These are phyloP conservation scores for Pygocentrus nattereri DNA, from an alignment of 2,797 vertebrate species.

Conservation along the genomic window DNA sequence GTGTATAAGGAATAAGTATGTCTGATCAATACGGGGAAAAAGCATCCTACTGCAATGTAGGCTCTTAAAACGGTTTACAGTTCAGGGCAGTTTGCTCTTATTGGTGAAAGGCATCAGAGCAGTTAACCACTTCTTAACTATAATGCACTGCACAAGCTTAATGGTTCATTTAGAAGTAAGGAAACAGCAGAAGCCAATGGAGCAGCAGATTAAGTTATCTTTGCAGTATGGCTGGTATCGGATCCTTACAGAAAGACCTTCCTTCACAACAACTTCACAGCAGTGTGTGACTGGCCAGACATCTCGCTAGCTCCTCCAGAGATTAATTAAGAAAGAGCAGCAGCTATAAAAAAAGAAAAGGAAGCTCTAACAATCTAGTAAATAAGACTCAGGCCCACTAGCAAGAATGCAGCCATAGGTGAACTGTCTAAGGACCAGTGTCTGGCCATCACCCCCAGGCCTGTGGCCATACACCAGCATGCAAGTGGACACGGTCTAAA, in stretches of 20 bases:
- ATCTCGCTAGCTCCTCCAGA: conserved; percentile 66
- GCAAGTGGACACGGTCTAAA: background rate
- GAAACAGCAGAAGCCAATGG: background rate
- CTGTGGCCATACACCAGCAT: background rate
- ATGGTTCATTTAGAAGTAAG: background rate
- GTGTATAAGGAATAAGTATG: conserved; percentile 17
- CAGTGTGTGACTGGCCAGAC: conserved; percentile 1
- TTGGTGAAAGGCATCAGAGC: conserved; percentile 4
- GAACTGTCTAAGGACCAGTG: conserved; percentile 15
- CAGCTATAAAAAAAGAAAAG: conserved; percentile 58
- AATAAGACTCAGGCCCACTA: conserved; percentile 53
- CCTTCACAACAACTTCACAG: background rate
- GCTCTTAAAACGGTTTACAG: background rate
- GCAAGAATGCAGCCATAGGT: conserved; percentile 49
- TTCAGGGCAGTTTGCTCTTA: conserved; percentile 11
- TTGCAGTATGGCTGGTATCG: background rate
- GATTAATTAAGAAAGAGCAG: conserved; percentile 72
- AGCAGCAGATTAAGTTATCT: background rate
- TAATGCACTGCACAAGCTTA: background rate
- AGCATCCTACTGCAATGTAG: background rate
- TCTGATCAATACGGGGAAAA: conserved; percentile 34
- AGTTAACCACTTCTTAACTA: background rate
- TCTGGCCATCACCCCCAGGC: conserved; percentile 5
- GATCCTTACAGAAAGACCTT: background rate
- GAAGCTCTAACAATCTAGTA: conserved; percentile 60